These are phyloP conservation scores for Troides aeacus DNA, from an alignment of 2,888 invertebrate species.

Conservation along the genomic window DNA sequence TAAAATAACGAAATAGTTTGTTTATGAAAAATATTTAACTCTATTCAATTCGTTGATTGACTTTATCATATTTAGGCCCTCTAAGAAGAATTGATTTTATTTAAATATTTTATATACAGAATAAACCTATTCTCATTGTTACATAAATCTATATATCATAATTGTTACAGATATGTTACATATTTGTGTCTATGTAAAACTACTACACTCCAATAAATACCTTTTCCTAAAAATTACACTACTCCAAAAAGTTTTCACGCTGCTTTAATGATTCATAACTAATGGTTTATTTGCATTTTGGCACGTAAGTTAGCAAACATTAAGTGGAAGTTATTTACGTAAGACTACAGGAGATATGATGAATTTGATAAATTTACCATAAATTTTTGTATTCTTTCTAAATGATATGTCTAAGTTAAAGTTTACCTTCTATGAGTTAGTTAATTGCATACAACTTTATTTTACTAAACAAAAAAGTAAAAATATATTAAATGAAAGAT, in stretches of 20 bases:
- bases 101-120: no score
- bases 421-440: background rate
- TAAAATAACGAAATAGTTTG: background rate
- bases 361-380: background rate
- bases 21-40: background rate
- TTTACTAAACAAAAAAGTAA: background rate
- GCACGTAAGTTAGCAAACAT: background rate
- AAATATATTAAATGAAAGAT: background rate
- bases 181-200: no score
- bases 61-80: background rate
- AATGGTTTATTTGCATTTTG: background rate
- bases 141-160: no score
- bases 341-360: conserved; percentile 10
- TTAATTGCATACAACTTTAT: background rate
- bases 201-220: no score
- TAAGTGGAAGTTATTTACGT: background rate
- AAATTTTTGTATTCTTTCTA: conserved; percentile 5
- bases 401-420: conserved; percentile 12
- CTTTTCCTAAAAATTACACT: no score
- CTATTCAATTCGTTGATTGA: background rate
- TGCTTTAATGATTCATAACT: no score
- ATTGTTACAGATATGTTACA: no score
- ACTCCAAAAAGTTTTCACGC: no score
- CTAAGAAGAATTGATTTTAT: background rate
- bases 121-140: no score